Evolutionary conservation across 1,140 invertebrate genomes (phyloP).

Genomic region (Drosophila cardini): DNA sequence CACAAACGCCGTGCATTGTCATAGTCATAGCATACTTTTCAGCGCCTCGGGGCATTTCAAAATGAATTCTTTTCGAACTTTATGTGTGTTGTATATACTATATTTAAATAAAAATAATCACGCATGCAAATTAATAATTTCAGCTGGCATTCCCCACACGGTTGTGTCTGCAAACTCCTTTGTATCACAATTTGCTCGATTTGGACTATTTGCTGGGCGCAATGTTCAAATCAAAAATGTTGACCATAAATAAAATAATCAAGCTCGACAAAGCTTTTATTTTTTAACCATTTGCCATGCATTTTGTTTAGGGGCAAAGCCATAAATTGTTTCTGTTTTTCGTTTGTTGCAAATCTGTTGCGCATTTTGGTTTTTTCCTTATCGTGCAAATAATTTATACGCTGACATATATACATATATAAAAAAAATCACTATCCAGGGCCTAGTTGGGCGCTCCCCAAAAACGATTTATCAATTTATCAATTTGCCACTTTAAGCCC

Average conservation of each 20-base stretch:
- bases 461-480: conserved; percentile 62
- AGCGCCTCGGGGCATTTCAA: conserved; percentile 65
- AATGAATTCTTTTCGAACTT: conserved; percentile 44
- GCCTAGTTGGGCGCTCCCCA: conserved; percentile 42
- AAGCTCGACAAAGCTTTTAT: conserved; percentile 30
- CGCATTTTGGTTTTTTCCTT: conserved; percentile 66
- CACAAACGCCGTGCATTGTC: conserved; percentile 25
- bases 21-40: conserved; percentile 74
- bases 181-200: conserved; percentile 19
- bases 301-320: conserved; percentile 40
- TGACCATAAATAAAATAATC: conserved; percentile 72
- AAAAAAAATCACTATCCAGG: conserved; percentile 58
- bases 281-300: conserved; percentile 21
- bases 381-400: conserved; percentile 74
- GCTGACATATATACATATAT: conserved; percentile 39
- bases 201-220: conserved; percentile 1
- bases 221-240: conserved; percentile 70
- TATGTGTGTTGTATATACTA: conserved; percentile 8
- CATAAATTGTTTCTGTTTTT: conserved; percentile 66
- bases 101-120: conserved; percentile 81
- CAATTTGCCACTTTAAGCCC: conserved; percentile 76
- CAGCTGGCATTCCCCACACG: conserved; percentile 39
- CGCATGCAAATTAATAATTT: conserved; percentile 83
- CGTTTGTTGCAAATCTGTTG: conserved; percentile 67
- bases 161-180: conserved; percentile 32